A percentile compares a stretch with the other conserved stretches of the same genome.
Evolutionary conservation across 2,113 vertebrate genomes (phyloP).

Genomic region (Mormoops blainvillei): DNA sequence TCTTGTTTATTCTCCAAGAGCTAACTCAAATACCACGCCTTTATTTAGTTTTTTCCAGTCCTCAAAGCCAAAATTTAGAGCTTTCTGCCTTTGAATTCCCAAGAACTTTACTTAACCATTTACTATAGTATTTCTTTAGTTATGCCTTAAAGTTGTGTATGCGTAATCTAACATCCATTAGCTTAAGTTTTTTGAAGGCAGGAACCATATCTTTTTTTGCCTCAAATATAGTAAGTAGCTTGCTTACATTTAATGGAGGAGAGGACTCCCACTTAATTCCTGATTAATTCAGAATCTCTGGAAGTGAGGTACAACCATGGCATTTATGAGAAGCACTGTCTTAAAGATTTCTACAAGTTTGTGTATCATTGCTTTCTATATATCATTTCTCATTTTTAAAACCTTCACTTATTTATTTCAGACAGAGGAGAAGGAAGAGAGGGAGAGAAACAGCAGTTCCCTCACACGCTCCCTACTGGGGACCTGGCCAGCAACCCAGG

Average conservation of each 20-base stretch:
- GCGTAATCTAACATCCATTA: not conserved
- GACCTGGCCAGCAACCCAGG: too few species aligned
- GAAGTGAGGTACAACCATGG: not conserved
- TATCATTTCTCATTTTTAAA: not conserved
- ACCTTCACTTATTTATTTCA: too few species aligned
- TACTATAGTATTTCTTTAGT: not conserved
- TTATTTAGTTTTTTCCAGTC: not conserved
- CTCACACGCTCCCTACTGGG: too few species aligned
- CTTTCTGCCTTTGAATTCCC: not conserved
- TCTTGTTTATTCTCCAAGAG: not conserved
- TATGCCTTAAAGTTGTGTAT: not conserved
- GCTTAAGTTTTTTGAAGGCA: not conserved
- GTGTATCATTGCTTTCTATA: not conserved
- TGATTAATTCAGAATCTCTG: not conserved
- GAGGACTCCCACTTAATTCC: not conserved
- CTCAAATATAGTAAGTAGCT: not conserved
- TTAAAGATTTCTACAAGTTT: not conserved
- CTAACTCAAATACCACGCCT: not conserved
- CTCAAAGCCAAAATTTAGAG: not conserved
- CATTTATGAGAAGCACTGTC: not conserved
- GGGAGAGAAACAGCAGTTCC: too few species aligned
- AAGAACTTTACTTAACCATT: not conserved
- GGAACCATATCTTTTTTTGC: not conserved
- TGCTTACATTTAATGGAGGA: not conserved
- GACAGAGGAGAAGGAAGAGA: too few species aligned